These are phyloP conservation scores for Novumbra hubbsi DNA, from an alignment of 2,797 vertebrate genomes.

Conservation along the genomic window DNA sequence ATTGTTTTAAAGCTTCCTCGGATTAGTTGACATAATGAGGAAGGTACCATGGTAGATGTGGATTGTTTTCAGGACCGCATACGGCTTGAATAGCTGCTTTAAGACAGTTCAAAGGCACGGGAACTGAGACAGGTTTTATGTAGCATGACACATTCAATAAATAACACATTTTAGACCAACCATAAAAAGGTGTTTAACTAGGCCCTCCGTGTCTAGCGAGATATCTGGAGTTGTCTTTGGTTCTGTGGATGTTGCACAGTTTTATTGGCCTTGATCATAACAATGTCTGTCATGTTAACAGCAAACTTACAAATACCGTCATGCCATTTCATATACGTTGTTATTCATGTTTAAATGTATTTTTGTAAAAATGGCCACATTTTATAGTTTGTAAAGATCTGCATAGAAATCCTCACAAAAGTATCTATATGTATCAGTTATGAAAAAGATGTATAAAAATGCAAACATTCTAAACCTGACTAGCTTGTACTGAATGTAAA, in stretches of 20 bases:
- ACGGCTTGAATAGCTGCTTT: neutral
- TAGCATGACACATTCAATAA: neutral
- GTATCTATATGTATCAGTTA: neutral
- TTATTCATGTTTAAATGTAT: conserved; percentile 7
- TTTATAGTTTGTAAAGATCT: conserved; percentile 21
- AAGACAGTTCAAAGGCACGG: neutral
- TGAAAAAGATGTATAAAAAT: conserved; percentile 2
- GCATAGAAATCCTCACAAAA: neutral
- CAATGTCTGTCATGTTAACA: neutral
- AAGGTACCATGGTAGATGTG: neutral
- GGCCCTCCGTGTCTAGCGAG: neutral
- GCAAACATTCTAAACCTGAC: neutral
- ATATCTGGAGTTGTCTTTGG: neutral
- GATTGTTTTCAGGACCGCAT: neutral
- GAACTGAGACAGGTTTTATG: neutral
- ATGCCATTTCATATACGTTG: neutral
- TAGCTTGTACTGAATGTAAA: conserved; percentile 14
- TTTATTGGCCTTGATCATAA: neutral
- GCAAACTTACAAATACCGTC: neutral
- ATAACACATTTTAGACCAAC: neutral
- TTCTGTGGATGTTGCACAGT: neutral
- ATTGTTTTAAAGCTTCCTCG: neutral
- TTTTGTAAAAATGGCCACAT: neutral
- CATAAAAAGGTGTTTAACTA: neutral
- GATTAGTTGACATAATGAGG: neutral